These are phyloP conservation scores for Beris morrisii DNA, from an alignment of 2,888 invertebrate species.

Conservation along the genomic window DNA sequence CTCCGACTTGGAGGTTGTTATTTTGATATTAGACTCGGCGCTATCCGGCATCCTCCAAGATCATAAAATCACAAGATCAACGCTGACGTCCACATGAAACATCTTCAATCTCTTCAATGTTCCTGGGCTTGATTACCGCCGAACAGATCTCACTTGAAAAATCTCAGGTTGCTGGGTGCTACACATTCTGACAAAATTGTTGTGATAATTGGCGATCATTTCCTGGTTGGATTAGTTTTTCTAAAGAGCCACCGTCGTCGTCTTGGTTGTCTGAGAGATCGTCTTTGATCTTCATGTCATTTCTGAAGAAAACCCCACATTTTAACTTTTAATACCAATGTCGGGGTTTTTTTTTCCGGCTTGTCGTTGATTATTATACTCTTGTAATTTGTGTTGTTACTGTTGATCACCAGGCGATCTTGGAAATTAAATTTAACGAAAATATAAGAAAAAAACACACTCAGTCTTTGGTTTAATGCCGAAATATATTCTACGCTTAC, in stretches of 20 bases:
- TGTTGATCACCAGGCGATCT: constrained; percentile 41
- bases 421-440: constrained; percentile 38
- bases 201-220: constrained; percentile 54
- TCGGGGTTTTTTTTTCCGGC: no score
- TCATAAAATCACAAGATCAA: background rate
- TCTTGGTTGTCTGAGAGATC: background rate
- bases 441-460: constrained; percentile 11
- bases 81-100: background rate
- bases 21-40: constrained; percentile 25
- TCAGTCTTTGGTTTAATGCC: constrained; percentile 37
- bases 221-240: constrained; percentile 49
- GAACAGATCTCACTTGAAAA: constrained; percentile 17
- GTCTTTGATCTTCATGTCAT: no score
- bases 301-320: no score
- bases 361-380: constrained; percentile 30
- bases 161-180: constrained; percentile 11
- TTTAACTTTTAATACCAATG: no score
- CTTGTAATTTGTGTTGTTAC: constrained; percentile 43
- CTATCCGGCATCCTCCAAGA: background rate
- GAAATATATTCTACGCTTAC: constrained; percentile 35
- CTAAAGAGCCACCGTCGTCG: constrained; percentile 20
- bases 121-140: constrained; percentile 16
- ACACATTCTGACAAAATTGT: constrained; percentile 41
- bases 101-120: constrained; percentile 23
- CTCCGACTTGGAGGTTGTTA: constrained; percentile 31